Conservation (phyloP, 92 coral and sea anemone genomes). For the Phenganax stokvisi region DNA sequence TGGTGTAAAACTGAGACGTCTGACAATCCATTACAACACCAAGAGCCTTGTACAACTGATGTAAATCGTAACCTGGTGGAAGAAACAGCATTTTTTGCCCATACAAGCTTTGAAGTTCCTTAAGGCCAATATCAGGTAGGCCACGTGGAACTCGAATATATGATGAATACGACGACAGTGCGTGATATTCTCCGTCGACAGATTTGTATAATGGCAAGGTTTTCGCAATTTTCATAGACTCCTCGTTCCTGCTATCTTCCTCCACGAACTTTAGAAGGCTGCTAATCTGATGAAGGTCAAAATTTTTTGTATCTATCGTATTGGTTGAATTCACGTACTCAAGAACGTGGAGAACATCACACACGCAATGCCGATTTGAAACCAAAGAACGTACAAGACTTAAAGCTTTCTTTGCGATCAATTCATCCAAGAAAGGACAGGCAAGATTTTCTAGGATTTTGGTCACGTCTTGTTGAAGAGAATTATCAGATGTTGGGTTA, state of each 20-base stretch:
- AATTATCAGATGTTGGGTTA: neutral
- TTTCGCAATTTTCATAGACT: slow-evolving; percentile 59
- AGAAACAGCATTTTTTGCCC: neutral
- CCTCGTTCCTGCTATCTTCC: slow-evolving; percentile 73
- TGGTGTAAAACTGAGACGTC: neutral
- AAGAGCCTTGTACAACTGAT: neutral
- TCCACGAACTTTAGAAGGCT: slow-evolving; percentile 67
- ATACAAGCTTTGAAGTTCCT: slow-evolving; percentile 26
- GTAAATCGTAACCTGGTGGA: neutral
- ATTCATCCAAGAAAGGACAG: slow-evolving; percentile 55
- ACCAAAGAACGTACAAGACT: slow-evolving; percentile 50
- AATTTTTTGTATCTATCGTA: slow-evolving; percentile 37
- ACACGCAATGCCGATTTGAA: slow-evolving; percentile 56
- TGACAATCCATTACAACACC: neutral
- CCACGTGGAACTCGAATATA: slow-evolving; percentile 60
- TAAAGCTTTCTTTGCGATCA: slow-evolving; percentile 20
- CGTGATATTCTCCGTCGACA: slow-evolving; percentile 57
- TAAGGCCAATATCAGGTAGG: slow-evolving; percentile 59
- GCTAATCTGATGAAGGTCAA: slow-evolving; percentile 54
- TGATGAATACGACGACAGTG: slow-evolving; percentile 56
- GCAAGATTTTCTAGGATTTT: slow-evolving; percentile 57
- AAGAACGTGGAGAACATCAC: slow-evolving; percentile 61
- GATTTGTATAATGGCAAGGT: slow-evolving; percentile 80
- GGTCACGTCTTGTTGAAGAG: slow-evolving; percentile 23
- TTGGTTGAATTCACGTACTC: slow-evolving; percentile 43